Conservation (phyloP, 2,113 vertebrate genomes). For the Phainopepla nitens region DNA sequence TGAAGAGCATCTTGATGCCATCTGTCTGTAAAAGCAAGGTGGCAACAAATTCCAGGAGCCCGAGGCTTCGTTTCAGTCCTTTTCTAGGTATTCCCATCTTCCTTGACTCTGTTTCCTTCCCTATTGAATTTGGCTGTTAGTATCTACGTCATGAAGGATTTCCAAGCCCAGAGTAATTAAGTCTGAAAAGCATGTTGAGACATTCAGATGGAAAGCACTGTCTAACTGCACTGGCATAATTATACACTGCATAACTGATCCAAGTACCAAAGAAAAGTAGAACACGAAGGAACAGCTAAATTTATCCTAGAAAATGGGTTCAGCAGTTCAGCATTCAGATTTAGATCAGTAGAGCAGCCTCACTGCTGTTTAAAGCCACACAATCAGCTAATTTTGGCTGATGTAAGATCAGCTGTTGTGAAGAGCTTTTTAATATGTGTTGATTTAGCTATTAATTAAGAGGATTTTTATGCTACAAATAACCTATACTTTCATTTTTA, state of each 20-base stretch:
- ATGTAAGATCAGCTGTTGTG: neutral
- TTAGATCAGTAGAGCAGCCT: slow-evolving; percentile 61
- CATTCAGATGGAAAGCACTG: slow-evolving; percentile 1
- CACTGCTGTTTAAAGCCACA: neutral
- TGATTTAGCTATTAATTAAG: slow-evolving; percentile 34
- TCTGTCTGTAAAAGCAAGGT: neutral
- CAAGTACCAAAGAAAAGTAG: slow-evolving; percentile 36
- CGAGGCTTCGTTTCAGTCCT: neutral
- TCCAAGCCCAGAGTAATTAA: slow-evolving; percentile 35
- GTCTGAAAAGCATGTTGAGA: slow-evolving; percentile 10
- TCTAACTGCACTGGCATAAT: slow-evolving; percentile 29
- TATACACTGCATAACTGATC: slow-evolving; percentile 27
- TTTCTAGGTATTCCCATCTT: neutral
- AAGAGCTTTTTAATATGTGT: slow-evolving; percentile 12
- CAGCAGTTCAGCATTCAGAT: slow-evolving; percentile 46
- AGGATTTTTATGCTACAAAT: neutral
- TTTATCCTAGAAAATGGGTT: slow-evolving; percentile 53
- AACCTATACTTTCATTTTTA: neutral
- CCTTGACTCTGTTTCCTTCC: neutral
- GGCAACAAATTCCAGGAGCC: neutral
- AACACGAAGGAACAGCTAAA: slow-evolving; percentile 48
- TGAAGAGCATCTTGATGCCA: neutral
- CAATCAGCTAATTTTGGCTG: slow-evolving; percentile 31
- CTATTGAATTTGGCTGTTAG: neutral
- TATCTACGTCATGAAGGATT: slow-evolving; percentile 35